Conservation (phyloP, 1,140 invertebrate species). For the Brachionus angularis region DNA sequence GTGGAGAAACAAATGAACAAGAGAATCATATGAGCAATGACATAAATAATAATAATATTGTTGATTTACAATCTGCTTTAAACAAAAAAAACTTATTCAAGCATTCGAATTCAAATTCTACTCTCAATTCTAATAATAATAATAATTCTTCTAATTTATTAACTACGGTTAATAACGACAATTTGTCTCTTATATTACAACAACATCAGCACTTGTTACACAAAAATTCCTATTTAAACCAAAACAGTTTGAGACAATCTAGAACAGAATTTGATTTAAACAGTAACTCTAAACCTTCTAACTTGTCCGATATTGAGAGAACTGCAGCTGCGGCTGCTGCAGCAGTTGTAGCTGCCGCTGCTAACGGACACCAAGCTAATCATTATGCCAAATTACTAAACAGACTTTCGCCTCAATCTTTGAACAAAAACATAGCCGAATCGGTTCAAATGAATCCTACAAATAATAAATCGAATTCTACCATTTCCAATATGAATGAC, state of each 20-base stretch:
- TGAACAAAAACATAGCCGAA: neutral
- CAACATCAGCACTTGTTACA: slow-evolving; percentile 26
- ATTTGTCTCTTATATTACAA: slow-evolving; percentile 16
- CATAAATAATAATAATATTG: no score
- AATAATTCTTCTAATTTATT: slow-evolving; percentile 18
- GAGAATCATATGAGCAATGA: no score
- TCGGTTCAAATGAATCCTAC: no score
- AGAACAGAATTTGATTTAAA: no score
- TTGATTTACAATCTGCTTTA: no score
- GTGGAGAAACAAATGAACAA: no score
- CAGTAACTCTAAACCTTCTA: neutral
- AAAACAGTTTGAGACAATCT: no score
- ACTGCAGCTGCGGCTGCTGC: neutral
- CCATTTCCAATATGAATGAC: slow-evolving; percentile 10
- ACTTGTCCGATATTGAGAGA: slow-evolving; percentile 14
- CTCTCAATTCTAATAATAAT: no score
- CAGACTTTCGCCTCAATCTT: neutral
- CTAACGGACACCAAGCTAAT: neutral
- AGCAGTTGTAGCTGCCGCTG: slow-evolving; percentile 4
- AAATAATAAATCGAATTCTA: no score
- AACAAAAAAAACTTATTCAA: slow-evolving; percentile 10
- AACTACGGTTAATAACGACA: slow-evolving; percentile 3
- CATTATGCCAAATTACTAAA: slow-evolving; percentile 14
- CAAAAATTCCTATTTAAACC: no score
- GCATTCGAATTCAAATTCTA: no score